These are phyloP conservation scores for Watsonalla cultraria DNA, from an alignment of 2,888 invertebrate genomes.

Conservation along the genomic window DNA sequence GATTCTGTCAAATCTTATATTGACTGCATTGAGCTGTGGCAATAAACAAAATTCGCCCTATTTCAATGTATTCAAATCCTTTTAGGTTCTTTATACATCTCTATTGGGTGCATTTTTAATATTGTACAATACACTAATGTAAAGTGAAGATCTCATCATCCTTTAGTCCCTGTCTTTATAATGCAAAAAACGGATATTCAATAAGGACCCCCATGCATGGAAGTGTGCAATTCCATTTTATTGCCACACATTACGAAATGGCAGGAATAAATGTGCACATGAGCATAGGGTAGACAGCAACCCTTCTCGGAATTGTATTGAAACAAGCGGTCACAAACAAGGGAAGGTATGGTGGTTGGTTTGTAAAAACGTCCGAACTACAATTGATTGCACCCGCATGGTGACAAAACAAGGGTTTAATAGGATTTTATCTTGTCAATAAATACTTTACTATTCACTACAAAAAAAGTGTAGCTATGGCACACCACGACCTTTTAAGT, in stretches of 20 bases:
- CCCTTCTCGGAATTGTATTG: conserved; percentile 23
- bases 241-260: conserved; percentile 16
- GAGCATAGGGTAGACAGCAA: conserved; percentile 5
- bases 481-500: too few relatives aligned
- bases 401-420: background rate
- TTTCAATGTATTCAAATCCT: too few relatives aligned
- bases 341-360: background rate
- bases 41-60: too few relatives aligned
- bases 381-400: background rate
- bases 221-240: conserved; percentile 33
- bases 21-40: too few relatives aligned
- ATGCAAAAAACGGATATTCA: conserved; percentile 2
- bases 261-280: conserved; percentile 23
- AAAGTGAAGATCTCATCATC: background rate
- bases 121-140: background rate
- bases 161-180: background rate
- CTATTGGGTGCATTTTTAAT: too few relatives aligned
- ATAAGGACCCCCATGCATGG: conserved; percentile 6
- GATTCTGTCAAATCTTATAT: too few relatives aligned
- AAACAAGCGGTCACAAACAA: conserved; percentile 7
- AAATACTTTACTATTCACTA: background rate
- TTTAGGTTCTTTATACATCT: too few relatives aligned
- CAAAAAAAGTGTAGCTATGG: too few relatives aligned
- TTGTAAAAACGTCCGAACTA: background rate
- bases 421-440: background rate